Conservation (phyloP, 2,797 vertebrate genomes). For the Hydrocynus forskahlii region DNA sequence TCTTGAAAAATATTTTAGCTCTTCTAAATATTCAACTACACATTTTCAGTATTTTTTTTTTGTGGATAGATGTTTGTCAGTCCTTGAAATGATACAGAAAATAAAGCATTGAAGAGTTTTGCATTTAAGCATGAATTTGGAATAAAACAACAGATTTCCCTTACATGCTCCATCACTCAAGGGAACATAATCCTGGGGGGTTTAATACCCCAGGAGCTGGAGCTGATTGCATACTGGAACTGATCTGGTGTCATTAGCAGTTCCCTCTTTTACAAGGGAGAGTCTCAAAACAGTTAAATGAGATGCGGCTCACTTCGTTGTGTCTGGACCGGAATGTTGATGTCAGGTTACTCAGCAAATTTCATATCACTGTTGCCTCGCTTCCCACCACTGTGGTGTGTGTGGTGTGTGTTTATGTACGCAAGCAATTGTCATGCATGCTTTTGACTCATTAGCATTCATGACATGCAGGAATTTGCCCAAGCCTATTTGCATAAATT, state of each 20-base stretch:
- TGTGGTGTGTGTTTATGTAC: constrained; percentile 12
- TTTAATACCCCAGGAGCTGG: too few species aligned
- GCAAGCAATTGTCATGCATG: constrained; percentile 63
- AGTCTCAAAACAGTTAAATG: background rate
- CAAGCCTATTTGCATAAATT: constrained; percentile 73
- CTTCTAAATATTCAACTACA: too few species aligned
- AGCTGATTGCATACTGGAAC: background rate
- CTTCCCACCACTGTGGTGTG: constrained; percentile 28
- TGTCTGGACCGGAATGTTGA: constrained; percentile 56
- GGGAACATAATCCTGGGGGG: too few species aligned
- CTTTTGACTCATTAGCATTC: constrained; percentile 73
- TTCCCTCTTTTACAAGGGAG: background rate
- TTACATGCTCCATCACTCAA: too few species aligned
- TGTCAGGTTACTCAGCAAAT: constrained; percentile 76
- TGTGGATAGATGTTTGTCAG: too few species aligned
- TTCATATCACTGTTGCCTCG: constrained; percentile 51
- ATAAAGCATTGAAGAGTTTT: too few species aligned
- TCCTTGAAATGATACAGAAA: too few species aligned
- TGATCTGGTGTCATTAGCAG: background rate
- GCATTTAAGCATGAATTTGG: too few species aligned
- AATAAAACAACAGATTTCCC: too few species aligned
- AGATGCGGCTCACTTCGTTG: constrained; percentile 16
- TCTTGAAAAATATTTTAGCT: too few species aligned
- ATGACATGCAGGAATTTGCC: constrained; percentile 74
- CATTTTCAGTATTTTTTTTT: too few species aligned